phyloP scores from a whole-genome alignment of 2,113 vertebrate genomes.

The Spilogale gracilis region DNA sequence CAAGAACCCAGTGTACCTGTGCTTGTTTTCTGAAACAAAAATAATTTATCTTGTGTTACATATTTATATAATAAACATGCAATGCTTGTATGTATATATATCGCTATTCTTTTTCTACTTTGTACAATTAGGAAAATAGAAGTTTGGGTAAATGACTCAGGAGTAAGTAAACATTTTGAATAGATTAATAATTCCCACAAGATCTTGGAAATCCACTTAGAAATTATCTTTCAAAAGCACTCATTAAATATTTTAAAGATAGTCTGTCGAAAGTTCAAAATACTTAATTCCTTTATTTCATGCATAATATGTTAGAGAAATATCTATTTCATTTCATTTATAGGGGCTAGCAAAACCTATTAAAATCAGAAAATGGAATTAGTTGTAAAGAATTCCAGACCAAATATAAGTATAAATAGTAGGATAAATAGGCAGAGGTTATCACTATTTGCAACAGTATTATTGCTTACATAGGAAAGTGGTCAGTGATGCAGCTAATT shows the following conservation, averaged over 20 bases:
- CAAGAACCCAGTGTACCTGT: neutral
- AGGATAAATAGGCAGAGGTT: neutral
- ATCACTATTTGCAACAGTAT: neutral
- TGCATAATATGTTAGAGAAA: neutral
- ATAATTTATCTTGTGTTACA: constrained; percentile 44
- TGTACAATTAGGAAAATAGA: neutral
- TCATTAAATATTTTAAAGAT: neutral
- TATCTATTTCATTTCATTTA: neutral
- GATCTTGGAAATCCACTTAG: constrained; percentile 47
- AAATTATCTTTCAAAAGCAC: neutral
- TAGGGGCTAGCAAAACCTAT: neutral
- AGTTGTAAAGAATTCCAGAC: neutral
- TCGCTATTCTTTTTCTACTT: constrained; percentile 16
- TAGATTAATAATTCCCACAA: neutral
- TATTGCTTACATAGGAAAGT: constrained; percentile 30
- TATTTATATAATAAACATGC: constrained; percentile 36
- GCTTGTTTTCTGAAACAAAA: constrained; percentile 34
- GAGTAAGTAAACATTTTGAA: constrained; percentile 50
- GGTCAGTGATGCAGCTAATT: neutral
- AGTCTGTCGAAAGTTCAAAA: neutral
- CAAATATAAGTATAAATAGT: neutral
- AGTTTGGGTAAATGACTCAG: constrained; percentile 39
- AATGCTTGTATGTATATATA: neutral
- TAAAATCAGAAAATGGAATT: constrained; percentile 26
- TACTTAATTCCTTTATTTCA: constrained; percentile 19